phyloP scores from a whole-genome alignment of 53 echinoderm and acorn worm genomes.

The Mesocentrotus franciscanus region DNA sequence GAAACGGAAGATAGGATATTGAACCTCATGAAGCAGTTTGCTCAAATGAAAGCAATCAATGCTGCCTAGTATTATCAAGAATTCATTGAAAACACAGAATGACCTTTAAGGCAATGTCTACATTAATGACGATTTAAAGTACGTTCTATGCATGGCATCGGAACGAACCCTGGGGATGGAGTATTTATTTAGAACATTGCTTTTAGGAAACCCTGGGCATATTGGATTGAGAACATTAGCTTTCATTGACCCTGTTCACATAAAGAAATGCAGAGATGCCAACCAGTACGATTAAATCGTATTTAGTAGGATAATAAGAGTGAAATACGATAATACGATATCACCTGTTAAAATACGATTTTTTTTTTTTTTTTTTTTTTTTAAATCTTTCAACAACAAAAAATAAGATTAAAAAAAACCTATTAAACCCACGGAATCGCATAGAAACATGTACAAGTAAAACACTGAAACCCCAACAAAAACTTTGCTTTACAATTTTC shows the following conservation, averaged over 20 bases:
- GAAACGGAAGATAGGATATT: not conserved
- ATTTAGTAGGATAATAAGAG: too few relatives aligned
- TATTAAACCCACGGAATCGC: too few relatives aligned
- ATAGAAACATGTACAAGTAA: too few relatives aligned
- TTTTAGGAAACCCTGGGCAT: too few relatives aligned
- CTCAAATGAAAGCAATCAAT: not conserved
- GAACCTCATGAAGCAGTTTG: not conserved
- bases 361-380: too few relatives aligned
- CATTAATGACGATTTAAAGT: conserved; percentile 40
- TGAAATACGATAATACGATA: too few relatives aligned
- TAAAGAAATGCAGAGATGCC: not conserved
- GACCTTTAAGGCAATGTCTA: conserved; percentile 37
- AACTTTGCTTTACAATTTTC: too few relatives aligned
- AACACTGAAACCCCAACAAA: too few relatives aligned
- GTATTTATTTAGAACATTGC: not conserved
- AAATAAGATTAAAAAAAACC: too few relatives aligned
- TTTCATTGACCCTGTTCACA: not conserved
- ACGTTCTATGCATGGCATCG: not conserved
- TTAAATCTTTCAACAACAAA: too few relatives aligned
- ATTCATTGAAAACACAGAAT: not conserved
- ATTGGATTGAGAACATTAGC: not conserved
- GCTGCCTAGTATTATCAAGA: conserved; percentile 25
- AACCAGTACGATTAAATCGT: too few relatives aligned
- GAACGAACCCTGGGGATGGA: not conserved
- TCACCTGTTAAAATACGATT: too few relatives aligned